Percentiles rank a stretch among this genome's conserved stretches.
Evolutionary conservation across 2,888 invertebrate species (phyloP).

Genomic region (Caenorhabditis uteleia): DNA sequence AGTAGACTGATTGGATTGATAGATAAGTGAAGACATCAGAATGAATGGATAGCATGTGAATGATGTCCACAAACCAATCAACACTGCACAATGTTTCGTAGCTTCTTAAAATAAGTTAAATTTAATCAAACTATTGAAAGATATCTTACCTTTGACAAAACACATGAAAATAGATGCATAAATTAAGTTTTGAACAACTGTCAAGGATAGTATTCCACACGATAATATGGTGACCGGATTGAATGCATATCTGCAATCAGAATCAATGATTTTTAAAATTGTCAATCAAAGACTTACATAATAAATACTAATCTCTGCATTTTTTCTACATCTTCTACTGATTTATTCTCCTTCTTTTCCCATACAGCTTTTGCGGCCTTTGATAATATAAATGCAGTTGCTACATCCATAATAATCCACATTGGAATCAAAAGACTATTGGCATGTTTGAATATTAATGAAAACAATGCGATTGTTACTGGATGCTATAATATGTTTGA

Average conservation of each 20-base stretch:
- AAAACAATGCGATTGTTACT: conserved; percentile 10
- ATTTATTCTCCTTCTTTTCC: background rate
- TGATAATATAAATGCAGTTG: conserved; percentile 10
- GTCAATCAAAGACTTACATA: background rate
- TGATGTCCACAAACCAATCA: conserved; percentile 26
- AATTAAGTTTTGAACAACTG: conserved; percentile 52
- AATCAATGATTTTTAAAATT: conserved; percentile 1
- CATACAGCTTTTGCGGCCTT: conserved; percentile 10
- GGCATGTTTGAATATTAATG: conserved; percentile 4
- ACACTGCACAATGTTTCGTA: conserved; percentile 7
- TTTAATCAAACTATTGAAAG: background rate
- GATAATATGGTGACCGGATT: conserved; percentile 62
- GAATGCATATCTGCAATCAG: conserved; percentile 58
- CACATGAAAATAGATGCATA: conserved; percentile 36
- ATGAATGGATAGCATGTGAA: conserved; percentile 30
- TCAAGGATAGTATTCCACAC: conserved; percentile 55
- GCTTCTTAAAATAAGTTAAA: conserved; percentile 5
- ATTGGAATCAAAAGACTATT: conserved; percentile 7
- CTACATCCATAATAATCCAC: conserved; percentile 22
- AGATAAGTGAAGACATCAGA: conserved; percentile 15
- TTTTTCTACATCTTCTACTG: background rate
- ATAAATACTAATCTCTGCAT: background rate
- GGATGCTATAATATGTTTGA: conserved; percentile 16
- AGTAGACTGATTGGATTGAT: conserved; percentile 7
- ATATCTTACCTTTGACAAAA: conserved; percentile 27